phyloP scores from a whole-genome alignment of 2,797 vertebrate genomes.

The Enteromius paludinosus region DNA sequence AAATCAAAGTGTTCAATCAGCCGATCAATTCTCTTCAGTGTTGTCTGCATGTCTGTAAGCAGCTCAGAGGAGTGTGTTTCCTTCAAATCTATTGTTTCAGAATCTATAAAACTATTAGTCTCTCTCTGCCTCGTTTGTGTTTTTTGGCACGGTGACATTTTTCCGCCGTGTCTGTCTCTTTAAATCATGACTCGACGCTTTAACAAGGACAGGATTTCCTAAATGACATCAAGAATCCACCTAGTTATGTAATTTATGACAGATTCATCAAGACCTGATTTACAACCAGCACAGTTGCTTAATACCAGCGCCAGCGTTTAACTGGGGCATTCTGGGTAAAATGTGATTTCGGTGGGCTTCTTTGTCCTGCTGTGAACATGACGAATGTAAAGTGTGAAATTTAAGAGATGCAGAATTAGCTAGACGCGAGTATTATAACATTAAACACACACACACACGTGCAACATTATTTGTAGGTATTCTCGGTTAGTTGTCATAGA shows the following conservation, averaged over 20 bases:
- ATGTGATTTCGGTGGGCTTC: background rate
- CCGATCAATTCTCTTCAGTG: background rate
- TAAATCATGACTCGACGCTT: constrained; percentile 36
- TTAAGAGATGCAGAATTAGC: background rate
- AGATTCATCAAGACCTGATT: constrained; percentile 38
- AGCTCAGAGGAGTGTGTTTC: constrained; percentile 9
- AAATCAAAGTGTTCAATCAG: background rate
- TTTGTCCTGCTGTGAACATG: background rate
- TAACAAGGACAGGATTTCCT: constrained; percentile 62
- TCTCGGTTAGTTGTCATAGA: constrained; percentile 70
- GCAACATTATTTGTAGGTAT: constrained; percentile 49
- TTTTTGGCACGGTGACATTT: constrained; percentile 8
- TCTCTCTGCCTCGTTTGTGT: constrained; percentile 5
- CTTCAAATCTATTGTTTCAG: constrained; percentile 14
- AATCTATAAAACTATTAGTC: constrained; percentile 5
- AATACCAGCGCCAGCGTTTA: constrained; percentile 40
- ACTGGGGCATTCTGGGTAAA: constrained; percentile 14
- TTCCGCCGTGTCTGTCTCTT: constrained; percentile 16
- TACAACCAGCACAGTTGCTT: background rate
- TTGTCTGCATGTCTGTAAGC: background rate
- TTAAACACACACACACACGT: constrained; percentile 18
- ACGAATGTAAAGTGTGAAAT: background rate
- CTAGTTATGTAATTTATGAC: constrained; percentile 57
- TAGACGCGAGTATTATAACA: background rate
- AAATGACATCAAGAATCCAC: constrained; percentile 67